Base-by-base conservation (phyloP, 2,888 invertebrate species). In the Luffia ferchaultella region DNA sequence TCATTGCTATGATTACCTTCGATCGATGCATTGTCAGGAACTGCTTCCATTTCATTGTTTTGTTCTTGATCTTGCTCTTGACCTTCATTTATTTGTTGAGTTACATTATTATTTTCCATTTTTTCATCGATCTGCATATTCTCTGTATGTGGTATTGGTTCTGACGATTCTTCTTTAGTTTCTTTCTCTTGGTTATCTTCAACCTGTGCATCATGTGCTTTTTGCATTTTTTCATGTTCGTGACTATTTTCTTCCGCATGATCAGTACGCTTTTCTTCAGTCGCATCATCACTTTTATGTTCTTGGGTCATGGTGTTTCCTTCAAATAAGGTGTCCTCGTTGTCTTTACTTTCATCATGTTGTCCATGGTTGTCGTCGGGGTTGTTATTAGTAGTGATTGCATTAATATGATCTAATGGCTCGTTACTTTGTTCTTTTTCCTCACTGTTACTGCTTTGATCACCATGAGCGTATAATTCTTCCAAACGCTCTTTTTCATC, bases 1-100 rank as follows among this genome's bases (percentile, higher is more conserved):
- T 66, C 65, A 64, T 62, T 63, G 60, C 64, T 72, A 62, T 64
- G 67, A 73, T 77, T 79, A 79, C 78, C 78, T 79, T 80, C 76
- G 53, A 60, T 63, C 56, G 62, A 58, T 56, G 69, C 53, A 52
- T 49, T 42, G 43, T 54, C 46, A 41, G 51, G 49, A 41, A 47
- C 49, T 46, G 49, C 51, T 18, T 19, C 42, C 20, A 18, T 49
- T 7, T 46, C 46, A 18, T 30, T 42, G 53, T 54, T 46, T 46
- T 50, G 48, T 15, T 46, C 19, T 48, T 57, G 52, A 46, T 58
- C 47, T 20, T 51, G 3, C 12, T 12, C 12, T 30, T 30, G 30
- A 7, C 12, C 30, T 30, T 30, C 30, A 12, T 30, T 3, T 30
- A 3, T 30, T 30, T 30, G 30, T 30, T 30, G 3, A 7, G 30